Percentiles rank a stretch among this genome's conserved stretches.
Evolutionary conservation across 2,888 invertebrate species (phyloP).

Genomic region (Dusona sp.): DNA sequence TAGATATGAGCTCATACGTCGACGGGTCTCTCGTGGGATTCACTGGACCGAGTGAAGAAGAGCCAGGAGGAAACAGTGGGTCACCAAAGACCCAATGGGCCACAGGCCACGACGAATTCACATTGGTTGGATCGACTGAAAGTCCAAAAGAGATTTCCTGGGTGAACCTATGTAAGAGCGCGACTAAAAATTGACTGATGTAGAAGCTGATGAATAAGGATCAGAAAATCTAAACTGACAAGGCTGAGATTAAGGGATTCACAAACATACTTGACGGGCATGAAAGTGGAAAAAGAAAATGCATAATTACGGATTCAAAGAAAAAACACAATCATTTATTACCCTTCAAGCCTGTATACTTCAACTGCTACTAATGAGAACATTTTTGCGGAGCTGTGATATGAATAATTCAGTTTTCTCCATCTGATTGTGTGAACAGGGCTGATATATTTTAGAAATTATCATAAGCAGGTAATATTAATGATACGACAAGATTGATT

Average conservation of each 20-base stretch:
- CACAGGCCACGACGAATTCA: conserved; percentile 56
- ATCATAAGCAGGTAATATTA: not conserved
- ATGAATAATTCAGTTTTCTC: not conserved
- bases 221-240: not conserved
- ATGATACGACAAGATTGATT: not conserved
- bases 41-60: conserved; percentile 41
- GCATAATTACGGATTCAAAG: not conserved
- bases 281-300: not conserved
- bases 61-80: not conserved
- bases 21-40: conserved; percentile 58
- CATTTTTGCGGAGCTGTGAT: not conserved
- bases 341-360: not conserved
- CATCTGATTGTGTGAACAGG: not conserved
- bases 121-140: conserved; percentile 44
- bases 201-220: conserved; percentile 8
- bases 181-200: conserved; percentile 1
- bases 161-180: not conserved
- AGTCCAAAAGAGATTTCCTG: conserved; percentile 40
- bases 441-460: no score
- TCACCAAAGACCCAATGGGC: conserved; percentile 48
- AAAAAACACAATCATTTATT: not conserved
- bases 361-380: not conserved
- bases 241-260: not conserved
- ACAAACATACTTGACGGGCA: not conserved
- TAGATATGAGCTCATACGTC: conserved; percentile 54